Evolutionary conservation across 2,113 vertebrate genomes (phyloP), one percentile per base, ranked within the genome.

Genomic region (Leucosticte australis): DNA sequence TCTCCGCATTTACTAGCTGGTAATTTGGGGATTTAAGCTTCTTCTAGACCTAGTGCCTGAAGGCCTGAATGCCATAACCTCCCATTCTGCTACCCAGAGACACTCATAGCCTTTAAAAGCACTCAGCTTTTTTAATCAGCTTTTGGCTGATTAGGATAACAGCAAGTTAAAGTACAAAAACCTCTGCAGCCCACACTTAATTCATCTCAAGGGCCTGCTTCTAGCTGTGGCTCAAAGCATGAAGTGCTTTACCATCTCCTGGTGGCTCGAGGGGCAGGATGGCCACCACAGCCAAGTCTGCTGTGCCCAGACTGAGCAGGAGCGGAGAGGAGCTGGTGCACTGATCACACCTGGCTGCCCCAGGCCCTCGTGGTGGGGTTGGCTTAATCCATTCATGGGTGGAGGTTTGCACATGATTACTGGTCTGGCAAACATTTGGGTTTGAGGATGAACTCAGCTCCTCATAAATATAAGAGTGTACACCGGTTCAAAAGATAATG

Each of bases 281-380:
- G 0, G 11, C 23, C 69, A 69, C 11, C 22, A 26, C 33, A 50
- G 53, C 17, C 92, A 60, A 26, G 6, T 23, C 41, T 62, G 27
- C 44, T 28, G 30, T 42, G 52, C 47, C 63, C 42, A 39, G 41
- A 2, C 11, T 4, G 17, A 31, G 20, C 57, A 57, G 59, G 21
- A 30, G 27, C 47, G 19, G 19, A 19, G 44, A 13, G 5, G 17
- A 1, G 0, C 33, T 20, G 11, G 2, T 5, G 33, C 2, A 1
- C 18, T 57, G 33, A 78, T 7, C 15, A 8, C 3, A 0, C 24
- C 33, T 41, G 65, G 62, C 56, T 83, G 41, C 27, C 19, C 18
- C 15, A 7, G 1, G 4, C 23, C 71, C 57, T 62, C 11, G 3
- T 6, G n/a, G 13, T 39, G 11, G 15, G 18, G 3, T 2, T 64